Conservation (phyloP, 1,140 invertebrate genomes). For the Lysiphlebus fabarum region DNA sequence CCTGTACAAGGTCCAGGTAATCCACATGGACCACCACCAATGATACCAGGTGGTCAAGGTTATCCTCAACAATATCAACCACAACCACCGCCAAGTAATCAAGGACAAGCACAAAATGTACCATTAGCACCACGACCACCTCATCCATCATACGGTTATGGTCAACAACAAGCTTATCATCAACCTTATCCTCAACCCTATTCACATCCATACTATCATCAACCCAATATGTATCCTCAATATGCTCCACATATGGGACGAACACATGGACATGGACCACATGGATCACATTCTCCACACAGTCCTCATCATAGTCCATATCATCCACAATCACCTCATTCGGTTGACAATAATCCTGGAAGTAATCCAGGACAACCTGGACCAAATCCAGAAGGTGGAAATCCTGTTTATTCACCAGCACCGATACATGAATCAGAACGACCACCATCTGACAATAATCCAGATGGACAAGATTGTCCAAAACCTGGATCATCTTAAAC, state of each 20-base stretch:
- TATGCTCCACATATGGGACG: slow-evolving; percentile 58
- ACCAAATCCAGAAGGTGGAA: slow-evolving; percentile 35
- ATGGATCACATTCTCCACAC: slow-evolving; percentile 45
- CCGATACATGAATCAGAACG: slow-evolving; percentile 46
- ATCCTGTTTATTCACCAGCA: slow-evolving; percentile 39
- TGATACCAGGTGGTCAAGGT: slow-evolving; percentile 57
- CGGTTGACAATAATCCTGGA: slow-evolving; percentile 35
- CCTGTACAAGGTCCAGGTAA: slow-evolving; percentile 40
- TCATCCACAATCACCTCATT: slow-evolving; percentile 49
- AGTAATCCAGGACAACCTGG: slow-evolving; percentile 21
- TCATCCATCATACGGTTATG: slow-evolving; percentile 61
- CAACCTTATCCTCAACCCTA: slow-evolving; percentile 59
- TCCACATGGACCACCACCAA: slow-evolving; percentile 43
- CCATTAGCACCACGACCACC: slow-evolving; percentile 58
- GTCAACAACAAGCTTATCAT: slow-evolving; percentile 62
- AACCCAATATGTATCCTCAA: slow-evolving; percentile 55
- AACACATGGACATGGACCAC: slow-evolving; percentile 52
- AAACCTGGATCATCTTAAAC: slow-evolving; percentile 43
- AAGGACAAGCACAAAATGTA: slow-evolving; percentile 53
- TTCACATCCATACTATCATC: slow-evolving; percentile 62
- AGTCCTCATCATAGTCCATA: slow-evolving; percentile 45
- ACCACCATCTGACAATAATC: slow-evolving; percentile 35
- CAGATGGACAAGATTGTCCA: slow-evolving; percentile 33
- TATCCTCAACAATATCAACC: slow-evolving; percentile 39
- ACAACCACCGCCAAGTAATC: slow-evolving; percentile 40